These are phyloP conservation scores for Sialia sialis DNA, from an alignment of 2,113 vertebrate genomes.

Conservation along the genomic window DNA sequence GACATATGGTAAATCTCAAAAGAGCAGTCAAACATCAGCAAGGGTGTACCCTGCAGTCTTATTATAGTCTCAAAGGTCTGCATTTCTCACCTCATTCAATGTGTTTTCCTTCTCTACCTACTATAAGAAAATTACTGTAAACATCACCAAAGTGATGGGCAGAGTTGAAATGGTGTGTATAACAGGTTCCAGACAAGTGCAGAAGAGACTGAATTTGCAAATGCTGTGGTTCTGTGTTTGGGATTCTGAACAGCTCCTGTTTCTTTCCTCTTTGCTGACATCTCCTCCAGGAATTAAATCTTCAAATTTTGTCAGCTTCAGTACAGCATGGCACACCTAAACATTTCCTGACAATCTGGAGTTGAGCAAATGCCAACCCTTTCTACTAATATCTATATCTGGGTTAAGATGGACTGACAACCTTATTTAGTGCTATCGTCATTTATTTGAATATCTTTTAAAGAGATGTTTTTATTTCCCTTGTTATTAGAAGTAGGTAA, in stretches of 20 bases:
- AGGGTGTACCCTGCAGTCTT: background rate
- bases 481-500: background rate
- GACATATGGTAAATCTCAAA: background rate
- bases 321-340: background rate
- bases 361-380: background rate
- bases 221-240: background rate
- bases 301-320: background rate
- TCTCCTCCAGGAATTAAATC: background rate
- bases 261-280: background rate
- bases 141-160: background rate
- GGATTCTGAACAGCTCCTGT: background rate
- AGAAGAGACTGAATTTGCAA: background rate
- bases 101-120: background rate
- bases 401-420: background rate
- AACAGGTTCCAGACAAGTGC: background rate
- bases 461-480: background rate
- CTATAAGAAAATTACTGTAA: background rate
- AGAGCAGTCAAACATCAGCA: background rate
- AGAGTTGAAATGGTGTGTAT: background rate
- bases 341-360: background rate
- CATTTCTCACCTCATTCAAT: background rate
- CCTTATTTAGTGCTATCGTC: background rate
- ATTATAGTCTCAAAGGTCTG: background rate
- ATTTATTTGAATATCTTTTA: background rate
- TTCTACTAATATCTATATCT: background rate